Base-by-base conservation (phyloP, 2,888 invertebrate genomes). In the Stictocephala bisonia region DNA sequence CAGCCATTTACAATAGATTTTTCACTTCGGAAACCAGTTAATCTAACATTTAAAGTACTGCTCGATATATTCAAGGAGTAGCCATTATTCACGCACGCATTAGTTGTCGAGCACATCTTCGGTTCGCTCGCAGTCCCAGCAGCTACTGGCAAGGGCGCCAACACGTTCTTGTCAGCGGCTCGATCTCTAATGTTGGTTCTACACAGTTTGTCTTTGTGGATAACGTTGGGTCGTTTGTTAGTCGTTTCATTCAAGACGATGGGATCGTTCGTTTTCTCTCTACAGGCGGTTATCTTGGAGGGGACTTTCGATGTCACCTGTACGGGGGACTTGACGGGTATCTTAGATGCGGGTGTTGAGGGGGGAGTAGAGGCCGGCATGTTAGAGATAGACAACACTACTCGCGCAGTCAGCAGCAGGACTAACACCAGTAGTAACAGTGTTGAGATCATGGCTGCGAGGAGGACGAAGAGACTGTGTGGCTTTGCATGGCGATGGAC, bases 291-390 rank as follows among this genome's bases (percentile, higher is more conserved):
- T n/a, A n/a, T 44, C 44, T 44, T 44, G 9, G 44, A 4, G 9
- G 11, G 44, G 26, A 18, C 22, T 26, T 26, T 44, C 44, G 27
- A 9, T 1, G 40, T 22, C 40, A 20, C 20, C 22, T 35, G 22
- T 11, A 22, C 29, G 26, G 7, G 7, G 22, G 53, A 26, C 35
- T 58, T 58, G 18, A 60, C 41, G 13, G 60, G 60, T 1, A 60
- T 60, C 60, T 60, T 60, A 40, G 60, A 60, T 20, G 31, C 2
- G 51, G 27, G 24, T 24, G 20, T 40, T 29, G 44, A 27, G 6
- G 64, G 24, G 41, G 44, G 64, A 40, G 20, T 64, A 27, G 41
- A 4, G 44, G 44, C 44, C 11, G 44, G 44, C 44, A 44, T 44
- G 9, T 7, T 44, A 4, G 15, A 9, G 51, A 11, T 35, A 11